Evolutionary conservation across 2,113 vertebrate species (phyloP), one percentile per base, ranked within the genome.

Genomic region (Panurus biarmicus): DNA sequence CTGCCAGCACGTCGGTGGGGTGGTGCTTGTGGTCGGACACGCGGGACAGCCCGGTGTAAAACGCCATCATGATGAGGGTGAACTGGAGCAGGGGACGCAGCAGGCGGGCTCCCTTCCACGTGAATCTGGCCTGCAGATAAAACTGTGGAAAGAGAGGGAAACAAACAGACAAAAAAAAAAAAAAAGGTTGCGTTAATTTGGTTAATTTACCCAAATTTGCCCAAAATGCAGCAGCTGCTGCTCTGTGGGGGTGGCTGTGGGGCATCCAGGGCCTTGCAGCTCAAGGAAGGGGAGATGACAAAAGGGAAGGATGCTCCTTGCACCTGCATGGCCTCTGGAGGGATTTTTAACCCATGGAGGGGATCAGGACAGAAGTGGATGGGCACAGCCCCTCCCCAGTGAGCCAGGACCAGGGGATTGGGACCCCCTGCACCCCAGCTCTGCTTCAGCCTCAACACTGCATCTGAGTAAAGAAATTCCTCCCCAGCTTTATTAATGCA

Each of bases 1-100:
- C 99, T 0, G 98, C 99, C 98, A 99, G 97, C 58, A 99, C 99
- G 3, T 99, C 99, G 0, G 98, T 97, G 67, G 99, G 99, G 95
- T 99, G 99, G 95, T 99, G 99, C 96, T 99, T 99, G 97, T 99
- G 98, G 96, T 99, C 99, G 0, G 99, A 99, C 7, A 99, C 98
- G 0, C 99, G 98, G 65, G 99, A 99, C 96, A 99, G 92, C 80
- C 99, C 99, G 0, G 99, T 99, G 98, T 99, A 99, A 94, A 99
- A 99, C 2, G 99, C 98, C 98, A 99, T 99, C 99, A 99, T 99
- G 95, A 99, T 95, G 84, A 99, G 98, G n/a, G 99, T 99, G 97
- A 99, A 99, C 97, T 99, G 99, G 44, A 99, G 98, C 76, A 99
- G 98, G 7, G 99, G 99, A 58, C 99, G 98, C 20, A 99, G 98